These are phyloP conservation scores for Mastomys coucha DNA, from an alignment of 2,113 vertebrate genomes.

Conservation along the genomic window DNA sequence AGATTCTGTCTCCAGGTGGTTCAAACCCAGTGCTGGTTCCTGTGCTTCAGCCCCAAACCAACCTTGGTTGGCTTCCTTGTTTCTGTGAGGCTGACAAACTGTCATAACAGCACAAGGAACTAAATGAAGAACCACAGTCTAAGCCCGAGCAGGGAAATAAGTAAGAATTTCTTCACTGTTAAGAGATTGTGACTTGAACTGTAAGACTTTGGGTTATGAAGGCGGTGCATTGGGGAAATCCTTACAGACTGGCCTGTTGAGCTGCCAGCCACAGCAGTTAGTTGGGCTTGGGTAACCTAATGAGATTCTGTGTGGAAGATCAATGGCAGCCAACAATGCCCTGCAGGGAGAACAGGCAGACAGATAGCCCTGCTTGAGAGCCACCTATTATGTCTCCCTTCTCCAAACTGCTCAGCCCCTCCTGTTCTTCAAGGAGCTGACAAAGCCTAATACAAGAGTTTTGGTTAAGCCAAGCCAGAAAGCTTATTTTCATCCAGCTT, in stretches of 20 bases:
- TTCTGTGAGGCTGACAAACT: slow-evolving; percentile 8
- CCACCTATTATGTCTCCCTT: not conserved
- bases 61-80: not conserved
- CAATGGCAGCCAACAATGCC: not conserved
- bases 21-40: not conserved
- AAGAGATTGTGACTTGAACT: not conserved
- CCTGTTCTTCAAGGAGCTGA: not conserved
- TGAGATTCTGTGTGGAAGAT: not conserved
- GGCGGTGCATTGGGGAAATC: not conserved
- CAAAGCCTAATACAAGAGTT: not conserved
- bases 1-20: not conserved
- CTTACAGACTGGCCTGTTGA: not conserved
- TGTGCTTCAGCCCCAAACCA: slow-evolving; percentile 1
- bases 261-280: not conserved
- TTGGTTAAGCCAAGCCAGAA: not conserved
- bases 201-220: not conserved
- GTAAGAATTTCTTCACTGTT: not conserved
- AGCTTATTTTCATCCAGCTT: not conserved
- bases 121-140: not conserved
- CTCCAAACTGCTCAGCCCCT: not conserved
- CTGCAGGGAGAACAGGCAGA: not conserved
- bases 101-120: not conserved
- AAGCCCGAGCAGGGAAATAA: not conserved
- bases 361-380: not conserved
- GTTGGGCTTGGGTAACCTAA: not conserved